These are phyloP conservation scores for Myotis pilosus DNA, from an alignment of 2,797 vertebrate species.

Conservation along the genomic window DNA sequence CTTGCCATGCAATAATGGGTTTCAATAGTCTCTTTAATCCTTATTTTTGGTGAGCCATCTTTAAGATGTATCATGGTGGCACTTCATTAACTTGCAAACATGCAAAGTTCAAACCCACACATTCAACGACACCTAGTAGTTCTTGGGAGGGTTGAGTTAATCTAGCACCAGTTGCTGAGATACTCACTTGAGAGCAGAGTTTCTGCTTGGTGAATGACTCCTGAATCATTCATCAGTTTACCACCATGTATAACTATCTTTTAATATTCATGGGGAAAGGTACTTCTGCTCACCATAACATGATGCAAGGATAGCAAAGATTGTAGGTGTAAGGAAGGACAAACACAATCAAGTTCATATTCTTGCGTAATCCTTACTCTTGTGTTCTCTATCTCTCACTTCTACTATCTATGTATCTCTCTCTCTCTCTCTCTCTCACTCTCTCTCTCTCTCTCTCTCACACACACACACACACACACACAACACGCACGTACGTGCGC, in stretches of 20 bases:
- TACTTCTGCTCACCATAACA: not conserved
- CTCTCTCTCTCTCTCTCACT: no score
- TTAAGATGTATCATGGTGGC: not conserved
- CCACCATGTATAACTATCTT: not conserved
- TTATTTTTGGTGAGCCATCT: slow-evolving; percentile 41
- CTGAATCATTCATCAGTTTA: slow-evolving; percentile 6
- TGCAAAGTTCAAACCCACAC: slow-evolving; percentile 23
- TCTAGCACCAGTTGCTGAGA: not conserved
- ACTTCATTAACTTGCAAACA: slow-evolving; percentile 14
- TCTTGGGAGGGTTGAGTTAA: slow-evolving; percentile 7
- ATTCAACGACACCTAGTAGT: not conserved
- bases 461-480: no score
- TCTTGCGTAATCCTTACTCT: not conserved
- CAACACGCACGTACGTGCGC: not conserved
- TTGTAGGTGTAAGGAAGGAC: not conserved
- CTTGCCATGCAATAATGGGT: not conserved
- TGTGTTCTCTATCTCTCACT: no score
- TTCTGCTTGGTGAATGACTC: slow-evolving; percentile 11
- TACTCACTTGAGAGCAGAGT: not conserved
- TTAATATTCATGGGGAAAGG: slow-evolving; percentile 10
- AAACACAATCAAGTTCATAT: slow-evolving; percentile 3
- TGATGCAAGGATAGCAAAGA: slow-evolving; percentile 16
- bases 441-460: no score
- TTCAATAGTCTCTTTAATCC: slow-evolving; percentile 4
- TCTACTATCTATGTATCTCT: no score